phyloP scores from a whole-genome alignment of 2,888 invertebrate genomes.

The Branchipolynoe longqiensis region DNA sequence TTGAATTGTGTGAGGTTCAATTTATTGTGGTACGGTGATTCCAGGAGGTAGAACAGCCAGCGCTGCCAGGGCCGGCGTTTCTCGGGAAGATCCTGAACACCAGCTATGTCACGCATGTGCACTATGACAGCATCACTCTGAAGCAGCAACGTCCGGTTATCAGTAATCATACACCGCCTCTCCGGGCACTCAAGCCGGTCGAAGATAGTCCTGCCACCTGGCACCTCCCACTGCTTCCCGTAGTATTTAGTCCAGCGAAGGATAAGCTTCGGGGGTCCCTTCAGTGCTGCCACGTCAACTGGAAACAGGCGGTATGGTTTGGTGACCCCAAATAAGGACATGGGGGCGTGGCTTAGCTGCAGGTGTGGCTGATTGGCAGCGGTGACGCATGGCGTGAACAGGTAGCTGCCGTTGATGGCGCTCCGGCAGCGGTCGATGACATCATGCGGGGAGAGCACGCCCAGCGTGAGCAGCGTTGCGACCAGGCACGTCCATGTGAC shows the following conservation, averaged over 20 bases:
- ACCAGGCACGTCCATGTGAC: slow-evolving; percentile 57
- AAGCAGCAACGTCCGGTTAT: slow-evolving; percentile 9
- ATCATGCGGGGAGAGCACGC: slow-evolving; percentile 39
- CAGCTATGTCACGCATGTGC: slow-evolving; percentile 52
- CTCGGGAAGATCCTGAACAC: slow-evolving; percentile 16
- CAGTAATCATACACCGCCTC: slow-evolving; percentile 23
- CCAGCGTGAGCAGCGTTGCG: slow-evolving; percentile 5
- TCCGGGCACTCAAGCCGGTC: slow-evolving; percentile 47
- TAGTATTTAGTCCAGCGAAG: slow-evolving; percentile 57
- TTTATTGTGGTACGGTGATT: slow-evolving; percentile 96
- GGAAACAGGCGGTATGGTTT: slow-evolving; percentile 4
- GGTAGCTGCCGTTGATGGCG: background rate
- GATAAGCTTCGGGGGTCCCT: slow-evolving; percentile 11
- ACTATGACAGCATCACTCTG: slow-evolving; percentile 44
- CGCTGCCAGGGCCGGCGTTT: slow-evolving; percentile 83
- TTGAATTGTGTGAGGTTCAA: slow-evolving; percentile 51
- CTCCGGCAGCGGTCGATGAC: slow-evolving; percentile 1
- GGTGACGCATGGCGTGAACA: slow-evolving; percentile 27
- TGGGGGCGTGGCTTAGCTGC: background rate
- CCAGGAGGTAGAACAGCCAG: slow-evolving; percentile 95
- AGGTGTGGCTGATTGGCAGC: slow-evolving; percentile 34
- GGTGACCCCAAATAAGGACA: background rate
- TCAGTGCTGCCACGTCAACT: background rate
- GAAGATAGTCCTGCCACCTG: slow-evolving; percentile 43
- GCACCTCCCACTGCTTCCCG: slow-evolving; percentile 47